A percentile compares a stretch with the other conserved stretches of the same genome.
Evolutionary conservation across 2,113 vertebrate species (phyloP).

Genomic region (Macaca nemestrina): DNA sequence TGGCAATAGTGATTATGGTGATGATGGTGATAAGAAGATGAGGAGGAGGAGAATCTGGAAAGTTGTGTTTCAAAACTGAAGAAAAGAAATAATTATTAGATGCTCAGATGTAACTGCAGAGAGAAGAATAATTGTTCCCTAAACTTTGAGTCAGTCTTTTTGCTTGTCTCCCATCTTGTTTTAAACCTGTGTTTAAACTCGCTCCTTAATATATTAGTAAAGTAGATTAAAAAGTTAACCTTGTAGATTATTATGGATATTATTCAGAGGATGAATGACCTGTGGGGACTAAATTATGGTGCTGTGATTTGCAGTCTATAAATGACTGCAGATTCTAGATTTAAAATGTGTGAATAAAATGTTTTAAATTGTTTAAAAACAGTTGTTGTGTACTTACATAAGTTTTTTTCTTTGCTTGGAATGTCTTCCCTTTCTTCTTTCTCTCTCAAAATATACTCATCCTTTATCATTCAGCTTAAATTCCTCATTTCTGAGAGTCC

Average conservation of each 20-base stretch:
- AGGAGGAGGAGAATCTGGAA: neutral
- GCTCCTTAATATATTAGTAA: accelerated
- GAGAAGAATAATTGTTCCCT: neutral
- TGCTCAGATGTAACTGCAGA: neutral
- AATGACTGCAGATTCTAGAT: neutral
- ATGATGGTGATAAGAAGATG: neutral
- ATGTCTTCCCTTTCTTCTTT: neutral
- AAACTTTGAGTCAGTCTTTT: neutral
- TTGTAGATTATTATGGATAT: neutral
- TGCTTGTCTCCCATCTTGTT: neutral
- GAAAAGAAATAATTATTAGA: accelerated
- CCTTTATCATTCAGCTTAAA: neutral
- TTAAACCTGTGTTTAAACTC: no score
- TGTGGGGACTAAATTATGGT: neutral
- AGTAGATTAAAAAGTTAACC: neutral
- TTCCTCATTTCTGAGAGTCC: neutral
- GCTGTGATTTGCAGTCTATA: no score
- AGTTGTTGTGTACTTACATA: neutral
- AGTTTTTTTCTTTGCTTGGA: neutral
- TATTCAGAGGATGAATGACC: neutral
- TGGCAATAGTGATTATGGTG: neutral
- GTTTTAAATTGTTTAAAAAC: neutral
- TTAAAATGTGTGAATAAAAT: neutral
- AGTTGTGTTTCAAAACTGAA: neutral
- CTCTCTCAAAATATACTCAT: no score